phyloP scores from a whole-genome alignment of 2,888 invertebrate species.

The Cyclophora albipunctata region DNA sequence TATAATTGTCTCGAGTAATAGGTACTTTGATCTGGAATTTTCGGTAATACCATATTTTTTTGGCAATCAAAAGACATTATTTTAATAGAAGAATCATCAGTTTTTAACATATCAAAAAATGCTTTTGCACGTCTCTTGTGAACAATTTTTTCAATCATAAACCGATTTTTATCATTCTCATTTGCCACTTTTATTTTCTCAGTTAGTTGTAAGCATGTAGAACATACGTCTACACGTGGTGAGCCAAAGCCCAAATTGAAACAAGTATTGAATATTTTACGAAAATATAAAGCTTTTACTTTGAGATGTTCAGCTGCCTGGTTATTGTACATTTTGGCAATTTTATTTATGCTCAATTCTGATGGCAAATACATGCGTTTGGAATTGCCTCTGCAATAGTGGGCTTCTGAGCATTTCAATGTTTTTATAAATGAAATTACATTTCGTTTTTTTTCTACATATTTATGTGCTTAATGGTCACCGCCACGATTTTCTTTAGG shows the following conservation, averaged over 20 bases:
- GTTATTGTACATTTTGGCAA: slow-evolving; percentile 6
- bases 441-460: neutral
- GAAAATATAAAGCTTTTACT: slow-evolving; percentile 13
- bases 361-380: slow-evolving; percentile 4
- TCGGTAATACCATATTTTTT: slow-evolving; percentile 15
- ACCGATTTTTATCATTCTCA: neutral
- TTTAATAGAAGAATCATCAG: slow-evolving; percentile 5
- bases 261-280: slow-evolving; percentile 16
- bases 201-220: slow-evolving; percentile 11
- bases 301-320: neutral
- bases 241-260: slow-evolving; percentile 20
- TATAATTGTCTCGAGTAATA: slow-evolving; percentile 33
- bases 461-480: slow-evolving; percentile 5
- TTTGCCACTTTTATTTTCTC: slow-evolving; percentile 10
- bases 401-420: slow-evolving; percentile 6
- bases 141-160: slow-evolving; percentile 6
- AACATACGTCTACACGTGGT: slow-evolving; percentile 2
- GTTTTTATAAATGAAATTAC: slow-evolving; percentile 2
- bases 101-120: slow-evolving; percentile 11
- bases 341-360: slow-evolving; percentile 8
- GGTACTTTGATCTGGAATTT: slow-evolving; percentile 31
- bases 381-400: slow-evolving; percentile 8
- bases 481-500: slow-evolving; percentile 7
- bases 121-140: slow-evolving; percentile 13
- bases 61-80: slow-evolving; percentile 16